Percentiles rank a stretch among this genome's conserved stretches.
phyloP scores from a whole-genome alignment of 2,797 vertebrate genomes.

The Acanthurus lineatus region DNA sequence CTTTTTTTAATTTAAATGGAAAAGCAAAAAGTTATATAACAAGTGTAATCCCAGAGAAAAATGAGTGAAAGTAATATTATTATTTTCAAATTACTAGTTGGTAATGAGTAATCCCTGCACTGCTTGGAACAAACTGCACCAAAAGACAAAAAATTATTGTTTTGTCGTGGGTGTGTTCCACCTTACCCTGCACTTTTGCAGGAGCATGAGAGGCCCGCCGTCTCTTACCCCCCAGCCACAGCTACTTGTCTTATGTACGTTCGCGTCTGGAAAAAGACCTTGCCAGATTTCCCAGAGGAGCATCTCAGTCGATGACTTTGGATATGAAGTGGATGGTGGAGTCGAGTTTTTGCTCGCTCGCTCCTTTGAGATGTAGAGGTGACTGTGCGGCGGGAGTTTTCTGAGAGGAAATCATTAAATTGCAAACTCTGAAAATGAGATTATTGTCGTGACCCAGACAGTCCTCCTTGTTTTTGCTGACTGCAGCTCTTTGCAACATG shows the following conservation, averaged over 20 bases:
- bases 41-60: conserved; percentile 6
- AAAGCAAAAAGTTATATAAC: conserved; percentile 39
- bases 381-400: conserved; percentile 49
- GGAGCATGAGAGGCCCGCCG: conserved; percentile 15
- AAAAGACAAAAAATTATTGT: not conserved
- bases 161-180: conserved; percentile 27
- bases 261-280: conserved; percentile 53
- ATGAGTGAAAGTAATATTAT: conserved; percentile 4
- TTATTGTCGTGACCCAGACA: conserved; percentile 75
- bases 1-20: conserved; percentile 23
- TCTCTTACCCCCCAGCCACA: conserved; percentile 15
- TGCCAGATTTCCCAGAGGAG: conserved; percentile 73
- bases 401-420: conserved; percentile 77
- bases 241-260: conserved; percentile 56
- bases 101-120: conserved; percentile 27
- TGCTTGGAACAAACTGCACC: conserved; percentile 1
- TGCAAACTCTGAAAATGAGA: conserved; percentile 79
- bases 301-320: conserved; percentile 68
- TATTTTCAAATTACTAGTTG: conserved; percentile 19
- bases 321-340: conserved; percentile 70
- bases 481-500: conserved; percentile 63
- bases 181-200: conserved; percentile 48
- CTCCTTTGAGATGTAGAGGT: conserved; percentile 66
- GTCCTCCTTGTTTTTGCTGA: conserved; percentile 74
- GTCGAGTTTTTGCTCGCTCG: conserved; percentile 62